Conservation (phyloP, 1,140 invertebrate species). For the Drosophila willistoni region DNA sequence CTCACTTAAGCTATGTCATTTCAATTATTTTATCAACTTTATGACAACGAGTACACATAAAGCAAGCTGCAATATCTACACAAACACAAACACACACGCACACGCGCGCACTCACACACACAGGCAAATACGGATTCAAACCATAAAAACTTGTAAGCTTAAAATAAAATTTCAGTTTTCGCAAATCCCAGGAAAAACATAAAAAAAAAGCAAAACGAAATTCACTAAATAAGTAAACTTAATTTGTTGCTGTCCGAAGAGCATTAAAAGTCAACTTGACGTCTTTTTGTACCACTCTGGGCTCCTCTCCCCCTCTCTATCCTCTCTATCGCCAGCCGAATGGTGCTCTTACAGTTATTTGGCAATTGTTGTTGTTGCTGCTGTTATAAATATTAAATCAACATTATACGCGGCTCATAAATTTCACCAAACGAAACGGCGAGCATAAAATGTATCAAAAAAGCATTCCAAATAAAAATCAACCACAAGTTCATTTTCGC, state of each 20-base stretch:
- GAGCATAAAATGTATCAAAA: slow-evolving; percentile 40
- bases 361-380: slow-evolving; percentile 55
- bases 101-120: neutral
- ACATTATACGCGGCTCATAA: slow-evolving; percentile 70
- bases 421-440: slow-evolving; percentile 43
- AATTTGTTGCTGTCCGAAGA: slow-evolving; percentile 30
- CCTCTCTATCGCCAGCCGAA: too few relatives aligned
- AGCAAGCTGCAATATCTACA: slow-evolving; percentile 1
- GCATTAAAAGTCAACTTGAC: slow-evolving; percentile 61
- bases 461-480: slow-evolving; percentile 59
- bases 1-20: slow-evolving; percentile 58
- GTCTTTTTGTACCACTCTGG: slow-evolving; percentile 12
- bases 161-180: slow-evolving; percentile 68
- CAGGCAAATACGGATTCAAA: neutral
- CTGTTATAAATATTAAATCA: slow-evolving; percentile 75
- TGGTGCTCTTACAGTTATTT: slow-evolving; percentile 14
- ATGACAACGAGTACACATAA: slow-evolving; percentile 23
- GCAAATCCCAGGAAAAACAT: slow-evolving; percentile 25
- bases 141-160: slow-evolving; percentile 62
- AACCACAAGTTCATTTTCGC: slow-evolving; percentile 44
- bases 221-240: slow-evolving; percentile 69
- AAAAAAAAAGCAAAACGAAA: slow-evolving; percentile 26
- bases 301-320: neutral
- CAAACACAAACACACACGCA: neutral
- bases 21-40: slow-evolving; percentile 73